Evolutionary conservation across 2,797 vertebrate genomes (phyloP).

Genomic region (Pithecia hirsuta): DNA sequence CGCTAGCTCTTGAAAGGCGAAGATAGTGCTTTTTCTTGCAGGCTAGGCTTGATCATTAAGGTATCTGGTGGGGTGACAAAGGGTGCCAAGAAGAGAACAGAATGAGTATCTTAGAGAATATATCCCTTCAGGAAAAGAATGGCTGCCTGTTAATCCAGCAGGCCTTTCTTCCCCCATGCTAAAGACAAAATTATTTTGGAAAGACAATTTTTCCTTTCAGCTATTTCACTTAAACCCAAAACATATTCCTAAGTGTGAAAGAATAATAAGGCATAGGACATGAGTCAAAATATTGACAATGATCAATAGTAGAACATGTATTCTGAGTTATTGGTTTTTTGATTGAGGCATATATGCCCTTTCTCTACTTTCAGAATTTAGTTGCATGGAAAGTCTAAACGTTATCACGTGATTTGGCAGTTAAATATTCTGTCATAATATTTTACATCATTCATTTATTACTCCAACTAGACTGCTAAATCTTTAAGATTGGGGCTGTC

Average conservation of each 20-base stretch:
- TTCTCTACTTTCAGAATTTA: neutral
- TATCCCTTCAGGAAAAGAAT: neutral
- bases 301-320: neutral
- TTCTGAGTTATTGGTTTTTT: neutral
- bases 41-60: neutral
- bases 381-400: neutral
- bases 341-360: neutral
- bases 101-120: neutral
- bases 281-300: neutral
- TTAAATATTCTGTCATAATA: neutral
- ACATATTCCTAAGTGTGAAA: neutral
- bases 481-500: neutral
- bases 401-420: neutral
- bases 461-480: neutral
- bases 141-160: neutral
- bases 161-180: neutral
- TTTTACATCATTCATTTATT: neutral
- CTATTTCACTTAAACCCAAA: neutral
- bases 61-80: neutral
- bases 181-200: neutral
- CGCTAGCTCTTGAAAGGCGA: neutral
- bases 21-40: neutral
- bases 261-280: neutral
- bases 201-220: neutral
- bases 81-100: rapidly evolving